Conservation (phyloP, 1,140 invertebrate species). For the Drosophila ironensis region DNA sequence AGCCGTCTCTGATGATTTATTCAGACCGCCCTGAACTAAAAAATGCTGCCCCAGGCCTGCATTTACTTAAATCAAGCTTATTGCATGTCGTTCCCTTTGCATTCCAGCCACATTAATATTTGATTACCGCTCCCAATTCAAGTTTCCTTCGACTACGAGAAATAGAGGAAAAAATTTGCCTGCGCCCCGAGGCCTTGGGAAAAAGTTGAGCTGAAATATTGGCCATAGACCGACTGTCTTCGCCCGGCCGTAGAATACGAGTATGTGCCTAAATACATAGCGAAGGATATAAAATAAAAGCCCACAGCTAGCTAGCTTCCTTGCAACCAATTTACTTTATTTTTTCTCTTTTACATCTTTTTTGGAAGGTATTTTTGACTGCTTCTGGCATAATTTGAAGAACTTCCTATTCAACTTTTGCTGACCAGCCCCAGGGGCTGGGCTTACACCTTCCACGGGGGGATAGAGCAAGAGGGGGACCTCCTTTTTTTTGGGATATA, state of each 20-base stretch:
- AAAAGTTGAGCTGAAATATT: slow-evolving; percentile 38
- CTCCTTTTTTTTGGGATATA: background rate
- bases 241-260: slow-evolving; percentile 4
- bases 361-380: slow-evolving; percentile 18
- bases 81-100: background rate
- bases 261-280: slow-evolving; percentile 39
- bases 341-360: slow-evolving; percentile 8
- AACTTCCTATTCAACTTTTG: slow-evolving; percentile 54
- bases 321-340: slow-evolving; percentile 26
- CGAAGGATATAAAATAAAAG: slow-evolving; percentile 37
- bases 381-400: slow-evolving; percentile 45
- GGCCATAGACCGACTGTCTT: slow-evolving; percentile 2
- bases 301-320: slow-evolving; percentile 21
- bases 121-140: slow-evolving; percentile 28
- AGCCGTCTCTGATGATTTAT: slow-evolving; percentile 2
- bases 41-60: background rate
- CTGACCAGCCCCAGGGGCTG: slow-evolving; percentile 22
- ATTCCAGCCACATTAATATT: slow-evolving; percentile 23
- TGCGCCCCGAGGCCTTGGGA: slow-evolving; percentile 15
- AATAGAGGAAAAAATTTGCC: slow-evolving; percentile 6
- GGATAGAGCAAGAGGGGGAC: background rate
- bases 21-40: background rate
- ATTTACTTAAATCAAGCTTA: slow-evolving; percentile 6
- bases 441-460: slow-evolving; percentile 28
- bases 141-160: slow-evolving; percentile 15